Base-by-base conservation (phyloP, 2,797 vertebrate genomes). In the Peromyscus attwateri region DNA sequence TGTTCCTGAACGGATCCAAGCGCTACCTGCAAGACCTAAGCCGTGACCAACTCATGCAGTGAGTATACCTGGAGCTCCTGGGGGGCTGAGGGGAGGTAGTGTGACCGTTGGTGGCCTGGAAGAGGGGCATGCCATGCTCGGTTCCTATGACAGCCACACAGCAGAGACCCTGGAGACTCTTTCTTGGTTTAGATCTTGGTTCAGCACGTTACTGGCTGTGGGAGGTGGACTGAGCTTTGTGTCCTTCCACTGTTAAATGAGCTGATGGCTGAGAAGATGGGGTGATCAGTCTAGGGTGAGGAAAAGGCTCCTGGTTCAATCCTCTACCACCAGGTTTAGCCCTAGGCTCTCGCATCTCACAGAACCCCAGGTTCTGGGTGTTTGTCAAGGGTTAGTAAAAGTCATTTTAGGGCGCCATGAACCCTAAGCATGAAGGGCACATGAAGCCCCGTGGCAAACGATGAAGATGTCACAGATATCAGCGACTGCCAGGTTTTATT, bases 11-110 rank as follows among this genome's bases (percentile, higher is more conserved):
- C 1, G 97, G 95, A 1, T 17, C 93, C 0, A 96, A 98, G 94
- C 97, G 98, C 80, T 99, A 98, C 93, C 98, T 77, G 23, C 95
- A 96, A 3, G 92, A 98, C 89, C 90, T 40, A 0, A 92, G 68
- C 77, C 57, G 12, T 90, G 98, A 98, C 43, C 97, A 55, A 76
- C n/a, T 73, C 76, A 13, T 98, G 88, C 98, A 98, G 99, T 99
- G 97, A 99, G 99, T 98, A 88, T 25, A 1, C 2, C 77, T 49
- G 62, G 46, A 17, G 55, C 25, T 87, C 64, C n/a, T 25, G 34
- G 17, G 64, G 64, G 43, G 40, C 3, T 16, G 5, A 10, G 76
- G 34, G 29, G 1, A 2, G 5, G 60, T 29, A 70, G 21, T 29
- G 12, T 66, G 46, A 0, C 57, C 49, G 11, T 3, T 31, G 37